These are phyloP conservation scores for Cepaea nemoralis DNA, from an alignment of 1,140 invertebrate genomes.

Conservation along the genomic window DNA sequence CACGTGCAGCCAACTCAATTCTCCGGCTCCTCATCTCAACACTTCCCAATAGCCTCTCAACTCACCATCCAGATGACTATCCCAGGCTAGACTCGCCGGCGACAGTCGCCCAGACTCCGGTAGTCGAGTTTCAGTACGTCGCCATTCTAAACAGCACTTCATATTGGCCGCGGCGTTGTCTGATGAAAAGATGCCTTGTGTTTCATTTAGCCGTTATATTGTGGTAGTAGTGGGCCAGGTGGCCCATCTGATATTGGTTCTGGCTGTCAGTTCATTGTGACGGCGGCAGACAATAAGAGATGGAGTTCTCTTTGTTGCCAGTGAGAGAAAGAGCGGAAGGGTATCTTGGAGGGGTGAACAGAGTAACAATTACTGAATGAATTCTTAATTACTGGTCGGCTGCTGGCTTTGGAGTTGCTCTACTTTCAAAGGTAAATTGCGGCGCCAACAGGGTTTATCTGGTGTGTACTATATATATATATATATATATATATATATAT, in stretches of 20 bases:
- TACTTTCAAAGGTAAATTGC: too few species aligned
- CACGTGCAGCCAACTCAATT: background rate
- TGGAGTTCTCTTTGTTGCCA: background rate
- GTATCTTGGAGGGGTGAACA: too few species aligned
- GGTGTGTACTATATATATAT: too few species aligned
- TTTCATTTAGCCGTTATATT: background rate
- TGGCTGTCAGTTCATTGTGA: background rate
- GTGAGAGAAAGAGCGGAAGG: background rate
- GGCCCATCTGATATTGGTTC: background rate
- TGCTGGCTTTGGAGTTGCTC: too few species aligned
- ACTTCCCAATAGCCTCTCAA: background rate
- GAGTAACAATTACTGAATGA: too few species aligned
- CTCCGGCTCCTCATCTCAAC: background rate
- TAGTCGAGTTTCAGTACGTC: slow-evolving; percentile 5
- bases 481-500: too few species aligned
- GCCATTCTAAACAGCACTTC: background rate
- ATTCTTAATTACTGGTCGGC: too few species aligned
- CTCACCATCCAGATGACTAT: background rate
- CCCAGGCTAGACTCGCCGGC: background rate
- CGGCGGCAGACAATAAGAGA: background rate
- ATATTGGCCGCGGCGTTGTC: background rate
- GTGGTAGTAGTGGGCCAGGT: slow-evolving; percentile 4
- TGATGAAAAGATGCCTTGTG: background rate
- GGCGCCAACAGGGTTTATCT: too few species aligned
- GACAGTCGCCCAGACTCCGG: background rate